Conservation (phyloP, 2,113 vertebrate genomes). For the Triplophysa siluroides region DNA sequence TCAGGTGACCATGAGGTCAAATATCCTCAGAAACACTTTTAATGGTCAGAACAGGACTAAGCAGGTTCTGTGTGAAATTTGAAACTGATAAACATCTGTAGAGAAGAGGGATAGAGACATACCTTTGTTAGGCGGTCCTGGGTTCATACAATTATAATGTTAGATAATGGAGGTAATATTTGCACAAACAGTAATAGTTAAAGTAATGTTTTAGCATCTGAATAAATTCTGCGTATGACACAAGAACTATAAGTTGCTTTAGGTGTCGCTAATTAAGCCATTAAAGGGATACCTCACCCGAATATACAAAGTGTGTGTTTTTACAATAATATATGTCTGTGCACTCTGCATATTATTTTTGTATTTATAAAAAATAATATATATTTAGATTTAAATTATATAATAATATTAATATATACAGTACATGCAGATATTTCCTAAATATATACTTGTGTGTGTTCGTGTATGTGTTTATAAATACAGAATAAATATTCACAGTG, state of each 20-base stretch:
- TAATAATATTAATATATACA: too few species aligned
- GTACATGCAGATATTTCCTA: too few species aligned
- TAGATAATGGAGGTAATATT: not conserved
- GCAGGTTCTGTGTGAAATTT: not conserved
- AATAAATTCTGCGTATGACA: not conserved
- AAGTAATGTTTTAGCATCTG: not conserved
- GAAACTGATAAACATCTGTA: too few species aligned
- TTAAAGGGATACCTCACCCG: not conserved
- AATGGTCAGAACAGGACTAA: not conserved
- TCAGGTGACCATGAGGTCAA: not conserved
- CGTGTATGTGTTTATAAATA: too few species aligned
- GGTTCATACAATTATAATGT: not conserved
- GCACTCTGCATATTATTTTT: too few species aligned
- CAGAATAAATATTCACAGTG: too few species aligned
- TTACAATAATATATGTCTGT: too few species aligned
- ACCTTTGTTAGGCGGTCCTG: not conserved
- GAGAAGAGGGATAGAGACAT: not conserved
- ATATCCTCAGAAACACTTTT: not conserved
- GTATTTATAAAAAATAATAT: too few species aligned
- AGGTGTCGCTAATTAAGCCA: not conserved
- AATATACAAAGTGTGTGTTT: too few species aligned
- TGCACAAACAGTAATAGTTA: not conserved
- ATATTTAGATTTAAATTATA: too few species aligned
- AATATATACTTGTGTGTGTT: too few species aligned
- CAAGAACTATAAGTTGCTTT: not conserved